Base-by-base conservation (phyloP, 2,888 invertebrate species). In the Drosophila affinis region DNA sequence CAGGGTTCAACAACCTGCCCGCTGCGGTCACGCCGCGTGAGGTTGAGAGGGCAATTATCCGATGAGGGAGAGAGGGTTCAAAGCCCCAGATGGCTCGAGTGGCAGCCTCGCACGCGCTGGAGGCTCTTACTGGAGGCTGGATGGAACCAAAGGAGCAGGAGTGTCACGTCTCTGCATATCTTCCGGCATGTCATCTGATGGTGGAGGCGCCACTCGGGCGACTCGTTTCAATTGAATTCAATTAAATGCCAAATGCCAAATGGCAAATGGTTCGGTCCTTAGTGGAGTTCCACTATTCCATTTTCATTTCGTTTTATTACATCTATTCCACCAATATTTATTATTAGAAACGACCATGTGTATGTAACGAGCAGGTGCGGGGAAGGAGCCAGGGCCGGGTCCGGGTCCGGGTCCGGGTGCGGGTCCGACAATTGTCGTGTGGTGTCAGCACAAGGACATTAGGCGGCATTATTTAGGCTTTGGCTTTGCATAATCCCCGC, bases 401-500 rank as follows among this genome's bases (percentile, higher is more conserved):
- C 3, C n/a, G 3, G 39, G 18, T 2, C 5, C 9, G 32, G 32
- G 10, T 6, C 3, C 24, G 24, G 6, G 3, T 9, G 3, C 24
- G 32, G 32, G 34, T 49, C 49, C 47, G 61, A 53, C 59, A 73
- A 64, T 69, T 69, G 70, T 63, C 53, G 49, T 61, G 60, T 61
- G 60, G 59, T 75, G 57, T 69, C 56, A 54, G 34, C 56, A 17
- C 45, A 39, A 57, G 59, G 53, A 70, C 68, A 72, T 76, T 76
- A 64, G 62, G 46, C 46, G 52, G 63, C 70, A 64, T 78, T 76
- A 78, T 60, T 73, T 70, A 29, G 60, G 65, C 62, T 77, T 75
- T 78, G 79, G 60, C 69, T 69, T 44, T 54, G 52, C 58, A 77
- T 75, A 74, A 75, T 79, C 67, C 64, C 75, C 57, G 74, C 62